Evolutionary conservation across 2,113 vertebrate genomes (phyloP).

Genomic region (Labeo catla): DNA sequence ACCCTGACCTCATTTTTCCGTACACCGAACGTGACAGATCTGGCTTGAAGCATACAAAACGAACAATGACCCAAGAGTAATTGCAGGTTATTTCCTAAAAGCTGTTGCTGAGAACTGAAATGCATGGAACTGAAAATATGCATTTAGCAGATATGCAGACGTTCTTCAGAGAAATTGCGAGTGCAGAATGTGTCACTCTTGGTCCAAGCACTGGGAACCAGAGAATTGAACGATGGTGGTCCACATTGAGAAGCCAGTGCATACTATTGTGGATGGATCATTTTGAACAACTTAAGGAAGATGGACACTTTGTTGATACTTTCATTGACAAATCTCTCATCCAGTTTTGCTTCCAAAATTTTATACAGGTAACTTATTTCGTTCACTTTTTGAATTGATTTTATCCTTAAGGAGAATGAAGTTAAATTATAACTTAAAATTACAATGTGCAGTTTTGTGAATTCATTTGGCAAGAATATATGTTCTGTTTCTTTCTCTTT

Average conservation of each 20-base stretch:
- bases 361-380: conserved; percentile 28
- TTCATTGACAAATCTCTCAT: conserved; percentile 41
- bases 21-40: no score
- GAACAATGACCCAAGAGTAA: conserved; percentile 39
- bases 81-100: conserved; percentile 25
- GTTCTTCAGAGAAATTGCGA: not conserved
- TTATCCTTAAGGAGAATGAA: not conserved
- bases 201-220: conserved; percentile 42
- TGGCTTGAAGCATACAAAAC: conserved; percentile 49
- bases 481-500: not conserved
- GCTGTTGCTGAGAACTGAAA: conserved; percentile 25
- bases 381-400: not conserved
- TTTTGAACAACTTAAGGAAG: conserved; percentile 36
- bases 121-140: not conserved
- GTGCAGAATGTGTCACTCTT: conserved; percentile 20
- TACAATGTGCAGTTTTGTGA: not conserved
- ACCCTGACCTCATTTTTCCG: no score
- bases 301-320: conserved; percentile 33
- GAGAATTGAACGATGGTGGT: conserved; percentile 28
- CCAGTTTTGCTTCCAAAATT: conserved; percentile 43
- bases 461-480: not conserved
- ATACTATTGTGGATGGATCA: conserved; percentile 43
- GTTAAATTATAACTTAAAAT: not conserved
- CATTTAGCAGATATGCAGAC: conserved; percentile 15
- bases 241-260: conserved; percentile 23